These are phyloP conservation scores for Conger conger DNA, from an alignment of 2,113 vertebrate species.

Conservation along the genomic window DNA sequence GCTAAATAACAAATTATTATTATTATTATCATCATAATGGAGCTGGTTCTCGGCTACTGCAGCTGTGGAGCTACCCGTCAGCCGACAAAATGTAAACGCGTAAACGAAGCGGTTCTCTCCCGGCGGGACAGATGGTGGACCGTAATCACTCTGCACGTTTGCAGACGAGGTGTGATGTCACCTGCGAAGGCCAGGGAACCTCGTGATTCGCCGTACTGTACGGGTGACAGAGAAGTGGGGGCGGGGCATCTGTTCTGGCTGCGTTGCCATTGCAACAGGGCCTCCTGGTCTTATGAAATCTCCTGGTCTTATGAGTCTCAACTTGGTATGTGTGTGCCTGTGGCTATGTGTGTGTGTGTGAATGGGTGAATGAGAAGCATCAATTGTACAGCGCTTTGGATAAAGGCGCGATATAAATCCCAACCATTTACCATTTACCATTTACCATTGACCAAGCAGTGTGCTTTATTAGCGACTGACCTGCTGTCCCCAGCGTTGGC, in stretches of 20 bases:
- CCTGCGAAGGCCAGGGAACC: not conserved
- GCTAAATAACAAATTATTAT: too few relatives aligned
- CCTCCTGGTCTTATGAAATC: too few relatives aligned
- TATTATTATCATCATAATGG: too few relatives aligned
- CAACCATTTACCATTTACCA: too few relatives aligned
- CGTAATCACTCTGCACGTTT: not conserved
- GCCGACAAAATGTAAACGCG: not conserved
- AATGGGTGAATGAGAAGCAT: too few relatives aligned
- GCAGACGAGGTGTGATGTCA: not conserved
- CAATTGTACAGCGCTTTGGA: too few relatives aligned
- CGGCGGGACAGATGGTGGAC: not conserved
- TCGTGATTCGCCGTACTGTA: not conserved
- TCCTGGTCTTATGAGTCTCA: too few relatives aligned
- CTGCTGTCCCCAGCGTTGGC: conserved; percentile 96
- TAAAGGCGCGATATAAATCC: too few relatives aligned
- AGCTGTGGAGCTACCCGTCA: not conserved
- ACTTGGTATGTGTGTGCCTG: not conserved
- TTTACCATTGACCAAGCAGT: too few relatives aligned
- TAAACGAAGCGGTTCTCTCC: not conserved
- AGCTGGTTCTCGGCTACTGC: too few relatives aligned
- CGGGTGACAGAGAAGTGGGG: not conserved
- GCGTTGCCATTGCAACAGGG: too few relatives aligned
- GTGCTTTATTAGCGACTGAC: conserved; percentile 74
- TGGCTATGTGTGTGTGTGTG: not conserved
- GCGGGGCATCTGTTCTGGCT: not conserved